These are phyloP conservation scores for Sarcophaga rosellei DNA, from an alignment of 2,888 invertebrate genomes.

Conservation along the genomic window DNA sequence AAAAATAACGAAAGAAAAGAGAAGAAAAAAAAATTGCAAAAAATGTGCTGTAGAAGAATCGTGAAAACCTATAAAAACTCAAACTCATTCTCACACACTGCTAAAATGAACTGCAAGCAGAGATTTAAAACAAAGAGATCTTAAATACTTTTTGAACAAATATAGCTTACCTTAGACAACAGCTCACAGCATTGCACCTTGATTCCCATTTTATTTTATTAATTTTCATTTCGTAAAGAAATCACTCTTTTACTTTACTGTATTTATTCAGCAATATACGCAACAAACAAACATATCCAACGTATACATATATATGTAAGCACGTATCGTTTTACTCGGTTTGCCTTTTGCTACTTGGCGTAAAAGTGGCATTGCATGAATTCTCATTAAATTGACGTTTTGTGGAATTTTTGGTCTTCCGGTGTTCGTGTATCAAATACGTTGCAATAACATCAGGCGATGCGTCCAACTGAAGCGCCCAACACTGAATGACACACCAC, in stretches of 20 bases:
- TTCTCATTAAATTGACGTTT: conserved; percentile 71
- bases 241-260: background rate
- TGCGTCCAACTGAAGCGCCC: background rate
- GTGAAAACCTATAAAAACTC: conserved; percentile 26
- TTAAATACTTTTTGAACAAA: background rate
- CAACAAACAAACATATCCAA: too few species aligned
- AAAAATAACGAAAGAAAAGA: conserved; percentile 19
- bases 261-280: background rate
- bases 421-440: conserved; percentile 59
- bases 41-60: background rate
- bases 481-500: conserved; percentile 3
- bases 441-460: conserved; percentile 22
- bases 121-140: background rate
- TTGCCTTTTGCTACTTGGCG: conserved; percentile 65
- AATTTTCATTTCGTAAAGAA: background rate
- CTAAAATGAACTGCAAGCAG: background rate
- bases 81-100: conserved; percentile 9
- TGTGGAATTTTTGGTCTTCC: conserved; percentile 72
- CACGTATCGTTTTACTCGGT: conserved; percentile 39
- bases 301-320: too few species aligned
- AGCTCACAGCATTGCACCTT: background rate
- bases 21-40: background rate
- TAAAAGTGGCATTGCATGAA: conserved; percentile 68
- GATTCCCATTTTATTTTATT: too few species aligned
- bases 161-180: background rate